phyloP scores from a whole-genome alignment of 1,140 invertebrate species.

The Pantala flavescens region DNA sequence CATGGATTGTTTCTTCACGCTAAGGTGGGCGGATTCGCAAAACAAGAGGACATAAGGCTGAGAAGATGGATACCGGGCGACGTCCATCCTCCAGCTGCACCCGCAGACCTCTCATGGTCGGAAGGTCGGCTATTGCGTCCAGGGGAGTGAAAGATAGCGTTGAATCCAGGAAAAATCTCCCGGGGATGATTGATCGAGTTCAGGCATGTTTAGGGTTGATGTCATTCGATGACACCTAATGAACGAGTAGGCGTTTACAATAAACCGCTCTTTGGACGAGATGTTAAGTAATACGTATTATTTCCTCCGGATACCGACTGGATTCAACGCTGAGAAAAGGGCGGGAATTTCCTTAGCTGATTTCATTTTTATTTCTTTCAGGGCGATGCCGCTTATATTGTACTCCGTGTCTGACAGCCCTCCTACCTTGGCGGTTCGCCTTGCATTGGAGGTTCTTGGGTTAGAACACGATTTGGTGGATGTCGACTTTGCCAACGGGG shows the following conservation, averaged over 20 bases:
- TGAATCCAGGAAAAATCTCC: too few relatives aligned
- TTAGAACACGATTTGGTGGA: slow-evolving; percentile 51
- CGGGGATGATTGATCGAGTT: too few relatives aligned
- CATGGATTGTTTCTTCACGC: too few relatives aligned
- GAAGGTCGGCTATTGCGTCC: background rate
- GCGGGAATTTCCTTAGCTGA: background rate
- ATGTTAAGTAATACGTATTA: too few relatives aligned
- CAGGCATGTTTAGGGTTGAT: too few relatives aligned
- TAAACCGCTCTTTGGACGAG: too few relatives aligned
- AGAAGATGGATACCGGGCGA: background rate
- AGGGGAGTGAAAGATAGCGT: too few relatives aligned
- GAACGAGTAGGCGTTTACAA: too few relatives aligned
- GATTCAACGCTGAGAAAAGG: background rate
- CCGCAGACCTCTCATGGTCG: background rate
- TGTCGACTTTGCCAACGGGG: slow-evolving; percentile 53
- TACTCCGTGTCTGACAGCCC: slow-evolving; percentile 63
- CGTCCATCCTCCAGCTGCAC: background rate
- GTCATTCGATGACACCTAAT: too few relatives aligned
- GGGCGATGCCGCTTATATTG: slow-evolving; percentile 33
- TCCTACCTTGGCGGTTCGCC: slow-evolving; percentile 58
- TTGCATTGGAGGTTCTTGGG: slow-evolving; percentile 49
- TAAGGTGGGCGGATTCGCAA: too few relatives aligned
- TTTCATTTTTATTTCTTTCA: background rate
- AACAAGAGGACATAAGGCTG: too few relatives aligned
- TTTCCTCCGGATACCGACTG: too few relatives aligned